Evolutionary conservation across 2,888 invertebrate genomes (phyloP).

Genomic region (Drosophila siamana): DNA sequence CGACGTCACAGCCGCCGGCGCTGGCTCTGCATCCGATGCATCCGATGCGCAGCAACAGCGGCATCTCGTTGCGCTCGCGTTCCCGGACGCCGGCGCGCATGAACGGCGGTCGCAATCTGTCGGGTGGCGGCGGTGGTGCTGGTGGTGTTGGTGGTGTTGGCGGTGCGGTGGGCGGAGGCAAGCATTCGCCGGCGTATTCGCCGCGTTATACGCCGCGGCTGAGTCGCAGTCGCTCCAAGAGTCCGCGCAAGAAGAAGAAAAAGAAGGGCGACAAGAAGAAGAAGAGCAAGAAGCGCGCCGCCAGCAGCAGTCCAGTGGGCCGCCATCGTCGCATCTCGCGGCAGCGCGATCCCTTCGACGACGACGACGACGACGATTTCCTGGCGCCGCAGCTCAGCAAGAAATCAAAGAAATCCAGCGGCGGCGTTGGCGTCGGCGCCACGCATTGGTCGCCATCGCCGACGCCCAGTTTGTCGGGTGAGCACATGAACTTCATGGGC

Average conservation of each 20-base stretch:
- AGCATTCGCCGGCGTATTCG: constrained; percentile 64
- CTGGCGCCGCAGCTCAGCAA: constrained; percentile 72
- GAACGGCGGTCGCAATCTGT: constrained; percentile 66
- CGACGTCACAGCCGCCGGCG: constrained; percentile 39
- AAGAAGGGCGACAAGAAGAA: constrained; percentile 80
- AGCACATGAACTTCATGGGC: constrained; percentile 63
- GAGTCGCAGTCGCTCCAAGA: constrained; percentile 81
- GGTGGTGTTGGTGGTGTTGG: background rate
- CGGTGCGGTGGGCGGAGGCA: constrained; percentile 3
- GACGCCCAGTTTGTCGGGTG: constrained; percentile 86
- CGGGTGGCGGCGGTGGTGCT: constrained; percentile 6
- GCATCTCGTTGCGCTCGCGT: constrained; percentile 80
- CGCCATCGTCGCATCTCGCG: constrained; percentile 76
- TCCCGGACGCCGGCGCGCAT: constrained; percentile 74
- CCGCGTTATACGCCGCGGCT: constrained; percentile 84
- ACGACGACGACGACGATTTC: constrained; percentile 70
- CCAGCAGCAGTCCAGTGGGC: constrained; percentile 70
- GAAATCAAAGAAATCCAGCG: constrained; percentile 72
- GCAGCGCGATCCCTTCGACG: constrained; percentile 76
- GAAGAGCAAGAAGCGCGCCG: constrained; percentile 70
- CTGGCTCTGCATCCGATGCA: constrained; percentile 27
- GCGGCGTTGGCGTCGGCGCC: constrained; percentile 9
- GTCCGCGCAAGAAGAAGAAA: constrained; percentile 78
- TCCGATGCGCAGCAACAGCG: constrained; percentile 60
- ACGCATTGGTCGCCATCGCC: constrained; percentile 85